phyloP scores from a whole-genome alignment of 2,113 vertebrate genomes.

The Spizaetus ornatus region DNA sequence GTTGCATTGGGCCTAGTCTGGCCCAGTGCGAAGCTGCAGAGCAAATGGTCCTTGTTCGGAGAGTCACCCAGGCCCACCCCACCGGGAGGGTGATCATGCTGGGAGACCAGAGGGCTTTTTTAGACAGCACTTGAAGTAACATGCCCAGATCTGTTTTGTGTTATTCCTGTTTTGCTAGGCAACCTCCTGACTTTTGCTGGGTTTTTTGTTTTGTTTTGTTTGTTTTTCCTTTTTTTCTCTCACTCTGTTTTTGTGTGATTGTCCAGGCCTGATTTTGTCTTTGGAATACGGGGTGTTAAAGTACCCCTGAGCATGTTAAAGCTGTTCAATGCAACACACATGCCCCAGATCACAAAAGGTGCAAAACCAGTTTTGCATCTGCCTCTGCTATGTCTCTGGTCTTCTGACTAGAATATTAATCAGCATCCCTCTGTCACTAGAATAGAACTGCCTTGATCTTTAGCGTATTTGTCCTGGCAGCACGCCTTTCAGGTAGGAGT shows the following conservation, averaged over 20 bases:
- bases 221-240: not conserved
- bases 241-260: not conserved
- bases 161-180: not conserved
- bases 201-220: not conserved
- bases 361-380: not conserved
- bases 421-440: not conserved
- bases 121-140: not conserved
- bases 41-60: not conserved
- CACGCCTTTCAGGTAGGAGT: not conserved
- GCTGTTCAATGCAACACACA: accelerated
- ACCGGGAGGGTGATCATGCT: accelerated
- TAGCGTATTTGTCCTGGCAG: not conserved
- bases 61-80: not conserved
- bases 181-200: not conserved
- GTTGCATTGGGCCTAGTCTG: not conserved
- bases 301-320: not conserved
- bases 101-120: not conserved
- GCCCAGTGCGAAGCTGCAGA: not conserved
- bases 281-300: not conserved
- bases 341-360: accelerated
- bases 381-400: not conserved
- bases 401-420: not conserved
- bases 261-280: not conserved
- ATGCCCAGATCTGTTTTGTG: not conserved
- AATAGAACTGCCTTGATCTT: not conserved